Percentiles rank a stretch among this genome's conserved stretches.
Conservation (phyloP, 2,797 vertebrate species). For the Ptychobarbus kaznakovi region DNA sequence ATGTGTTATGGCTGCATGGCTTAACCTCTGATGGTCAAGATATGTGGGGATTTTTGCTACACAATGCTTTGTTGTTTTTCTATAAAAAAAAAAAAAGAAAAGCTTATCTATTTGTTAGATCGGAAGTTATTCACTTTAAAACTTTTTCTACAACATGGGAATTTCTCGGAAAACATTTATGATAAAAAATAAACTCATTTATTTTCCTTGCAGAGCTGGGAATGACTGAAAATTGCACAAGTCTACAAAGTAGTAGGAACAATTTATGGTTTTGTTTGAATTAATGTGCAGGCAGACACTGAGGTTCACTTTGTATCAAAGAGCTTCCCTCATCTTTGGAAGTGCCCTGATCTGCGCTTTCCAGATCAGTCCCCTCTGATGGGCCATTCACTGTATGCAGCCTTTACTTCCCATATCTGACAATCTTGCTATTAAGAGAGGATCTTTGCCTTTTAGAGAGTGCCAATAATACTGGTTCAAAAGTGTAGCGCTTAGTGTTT, state of each 20-base stretch:
- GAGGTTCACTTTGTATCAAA: conserved; percentile 23
- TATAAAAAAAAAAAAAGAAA: conserved; percentile 12
- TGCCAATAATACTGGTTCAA: conserved; percentile 24
- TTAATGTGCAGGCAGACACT: not conserved
- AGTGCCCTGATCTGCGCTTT: conserved; percentile 28
- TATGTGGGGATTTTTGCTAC: conserved; percentile 24
- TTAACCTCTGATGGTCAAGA: conserved; percentile 39
- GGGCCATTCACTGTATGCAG: conserved; percentile 34
- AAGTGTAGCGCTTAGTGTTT: conserved; percentile 27
- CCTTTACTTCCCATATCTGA: conserved; percentile 45
- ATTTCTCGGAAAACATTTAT: conserved; percentile 7
- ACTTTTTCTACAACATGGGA: not conserved
- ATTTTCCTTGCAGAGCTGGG: conserved; percentile 12
- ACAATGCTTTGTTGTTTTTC: conserved; percentile 44
- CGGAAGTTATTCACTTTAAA: not conserved
- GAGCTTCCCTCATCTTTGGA: conserved; percentile 17
- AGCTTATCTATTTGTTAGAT: conserved; percentile 2
- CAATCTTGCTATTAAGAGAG: conserved; percentile 49
- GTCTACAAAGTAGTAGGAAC: not conserved
- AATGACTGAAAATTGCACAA: not conserved
- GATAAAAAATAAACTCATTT: not conserved
- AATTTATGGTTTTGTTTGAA: conserved; percentile 1
- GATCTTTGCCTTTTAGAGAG: conserved; percentile 58
- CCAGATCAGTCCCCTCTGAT: conserved; percentile 34
- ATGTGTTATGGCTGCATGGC: conserved; percentile 24